Conservation (phyloP, 92 coral and sea anemone species). For the Bergia sp. region DNA sequence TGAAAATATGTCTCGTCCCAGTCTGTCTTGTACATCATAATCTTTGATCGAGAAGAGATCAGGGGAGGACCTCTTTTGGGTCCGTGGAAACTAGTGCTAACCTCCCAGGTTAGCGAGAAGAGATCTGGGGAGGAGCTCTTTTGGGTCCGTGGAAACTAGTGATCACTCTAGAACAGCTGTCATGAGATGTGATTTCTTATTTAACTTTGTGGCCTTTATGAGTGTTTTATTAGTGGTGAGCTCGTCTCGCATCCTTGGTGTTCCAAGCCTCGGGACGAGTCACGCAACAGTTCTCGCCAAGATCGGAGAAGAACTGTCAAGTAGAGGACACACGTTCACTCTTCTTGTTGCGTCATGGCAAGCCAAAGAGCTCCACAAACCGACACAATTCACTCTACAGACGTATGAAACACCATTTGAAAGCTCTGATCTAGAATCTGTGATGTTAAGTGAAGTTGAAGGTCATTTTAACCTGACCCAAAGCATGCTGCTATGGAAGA, state of each 20-base stretch:
- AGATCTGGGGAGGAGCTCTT: no score
- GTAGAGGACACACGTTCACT: conserved; percentile 69
- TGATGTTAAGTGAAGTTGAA: conserved; percentile 59
- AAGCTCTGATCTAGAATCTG: conserved; percentile 52
- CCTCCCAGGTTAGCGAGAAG: no score
- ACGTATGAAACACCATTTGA: conserved; percentile 60
- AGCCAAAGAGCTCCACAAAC: conserved; percentile 32
- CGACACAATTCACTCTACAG: conserved; percentile 11
- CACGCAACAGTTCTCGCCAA: conserved; percentile 69
- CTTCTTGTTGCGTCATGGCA: conserved; percentile 69
- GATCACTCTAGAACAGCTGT: neutral
- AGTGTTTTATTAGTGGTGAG: neutral
- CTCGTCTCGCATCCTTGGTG: conserved; percentile 64
- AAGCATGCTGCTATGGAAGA: conserved; percentile 51
- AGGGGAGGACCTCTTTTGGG: no score
- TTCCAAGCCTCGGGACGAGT: conserved; percentile 75
- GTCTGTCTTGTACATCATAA: no score
- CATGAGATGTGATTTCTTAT: neutral
- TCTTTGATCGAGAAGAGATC: no score
- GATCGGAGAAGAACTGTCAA: conserved; percentile 70
- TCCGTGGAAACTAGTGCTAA: no score
- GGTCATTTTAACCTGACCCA: conserved; percentile 55
- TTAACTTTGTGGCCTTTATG: neutral
- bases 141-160: no score
- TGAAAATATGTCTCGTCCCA: no score